Evolutionary conservation across 2,888 invertebrate genomes (phyloP), one percentile per base, ranked within the genome.

Genomic region (Villa cingulata): DNA sequence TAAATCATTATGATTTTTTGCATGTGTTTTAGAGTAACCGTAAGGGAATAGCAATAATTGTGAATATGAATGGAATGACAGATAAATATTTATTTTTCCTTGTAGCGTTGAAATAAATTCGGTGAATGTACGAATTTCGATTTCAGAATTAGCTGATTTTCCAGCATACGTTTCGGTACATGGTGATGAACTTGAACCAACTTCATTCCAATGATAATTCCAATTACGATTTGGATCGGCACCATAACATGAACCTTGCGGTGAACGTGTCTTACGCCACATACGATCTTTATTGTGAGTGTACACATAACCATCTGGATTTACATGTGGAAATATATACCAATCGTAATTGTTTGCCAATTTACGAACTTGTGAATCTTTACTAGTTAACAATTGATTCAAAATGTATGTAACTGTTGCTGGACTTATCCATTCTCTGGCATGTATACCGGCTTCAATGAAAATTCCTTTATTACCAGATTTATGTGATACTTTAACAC

Each of bases 171-270:
- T 75, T 4, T 83, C 77, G 0, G 73, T 59, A 54, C 84, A 80
- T 1, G 80, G 73, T 40, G 70, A 55, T 2, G 52, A 61, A 53
- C 77, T 79, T 1, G 78, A 66, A 15, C 83, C 79, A 27, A 72
- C 69, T 27, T 72, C 72, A 52, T 75, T 72, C 83, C 83, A 84
- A 53, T 76, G 75, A 59, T 72, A 78, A 51, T 73, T 79, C 80
- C 82, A 87, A 62, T 87, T 87, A 51, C 87, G 74, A 62, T 88
- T 88, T 1, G 83, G 76, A 64, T 88, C 87, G 1, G 78, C 76
- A 5, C 87, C 87, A 49, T 64, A 63, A 54, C 81, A 77, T 14
- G 42, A 42, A 12, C 66, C 72, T 34, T 72, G 72, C 45, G 66
- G 69, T 45, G 63, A 72, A 45, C 77, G 68, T 7, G 80, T 83